A percentile compares a stretch with the other conserved stretches of the same genome.
These are phyloP conservation scores for Garra rufa DNA, from an alignment of 2,113 vertebrate genomes.

Conservation along the genomic window DNA sequence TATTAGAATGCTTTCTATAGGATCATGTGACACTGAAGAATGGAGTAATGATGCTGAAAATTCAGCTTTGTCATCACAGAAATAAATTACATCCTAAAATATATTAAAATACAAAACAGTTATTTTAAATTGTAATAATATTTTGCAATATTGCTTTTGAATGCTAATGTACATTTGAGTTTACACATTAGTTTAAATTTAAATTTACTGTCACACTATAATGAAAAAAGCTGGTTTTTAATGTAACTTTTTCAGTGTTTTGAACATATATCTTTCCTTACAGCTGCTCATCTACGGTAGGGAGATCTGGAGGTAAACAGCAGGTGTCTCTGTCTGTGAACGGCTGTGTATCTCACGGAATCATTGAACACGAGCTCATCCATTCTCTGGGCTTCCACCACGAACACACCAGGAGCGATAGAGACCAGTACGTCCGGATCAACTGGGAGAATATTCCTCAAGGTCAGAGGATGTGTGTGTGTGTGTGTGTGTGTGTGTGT, in stretches of 20 bases:
- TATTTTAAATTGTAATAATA: background rate
- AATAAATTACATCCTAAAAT: background rate
- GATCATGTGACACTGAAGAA: background rate
- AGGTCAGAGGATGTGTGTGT: conserved; percentile 36
- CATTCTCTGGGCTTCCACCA: conserved; percentile 65
- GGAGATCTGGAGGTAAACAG: conserved; percentile 56
- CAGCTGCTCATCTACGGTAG: conserved; percentile 61
- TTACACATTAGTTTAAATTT: no score
- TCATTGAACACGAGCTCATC: conserved; percentile 64
- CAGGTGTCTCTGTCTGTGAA: conserved; percentile 54
- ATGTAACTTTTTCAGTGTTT: background rate
- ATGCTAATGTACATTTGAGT: background rate
- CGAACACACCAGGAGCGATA: conserved; percentile 65
- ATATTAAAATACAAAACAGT: background rate
- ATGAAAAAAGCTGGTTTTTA: no score
- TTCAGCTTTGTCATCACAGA: background rate
- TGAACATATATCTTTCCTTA: background rate
- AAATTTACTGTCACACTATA: no score
- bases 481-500: no score
- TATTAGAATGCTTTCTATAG: background rate
- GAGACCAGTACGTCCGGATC: conserved; percentile 64
- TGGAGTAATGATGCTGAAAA: background rate
- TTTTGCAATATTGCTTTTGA: background rate
- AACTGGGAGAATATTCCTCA: conserved; percentile 57
- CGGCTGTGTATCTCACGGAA: conserved; percentile 55